Base-by-base conservation (phyloP, 2,797 vertebrate genomes). In the Eospalax fontanierii region DNA sequence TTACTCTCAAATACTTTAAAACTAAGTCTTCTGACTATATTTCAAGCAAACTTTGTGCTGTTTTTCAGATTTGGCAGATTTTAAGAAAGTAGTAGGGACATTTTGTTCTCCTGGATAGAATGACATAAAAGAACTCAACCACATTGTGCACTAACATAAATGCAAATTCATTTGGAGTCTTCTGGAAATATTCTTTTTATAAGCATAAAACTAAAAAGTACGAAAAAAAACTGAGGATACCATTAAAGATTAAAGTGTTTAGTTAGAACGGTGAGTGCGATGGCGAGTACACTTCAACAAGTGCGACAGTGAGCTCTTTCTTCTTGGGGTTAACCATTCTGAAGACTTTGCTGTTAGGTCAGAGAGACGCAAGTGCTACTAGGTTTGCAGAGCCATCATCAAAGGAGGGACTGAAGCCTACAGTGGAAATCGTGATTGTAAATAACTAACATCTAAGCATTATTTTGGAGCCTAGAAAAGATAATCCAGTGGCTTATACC, bases 71-170 rank as follows among this genome's bases (percentile, higher is more conserved):
- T 86, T 43, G 73, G 24, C 59, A 10, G 15, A 75, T 73, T 59
- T 82, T 68, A 76, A 71, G 66, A 87, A 95, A 86, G 15, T n/a
- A 80, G 65, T 63, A 71, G 19, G 90, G 33, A 96, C 70, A 59
- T 35, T 75, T 75, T 87, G 1, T 26, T 76, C 35, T 66, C 57
- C 50, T 63, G 16, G n/a, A n/a, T 30, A 75, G 38, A 90, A 78
- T 21, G 26, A 90, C 7, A 5, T 86, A 66, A 81, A 85, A 65
- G 6, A 35, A 33, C 11, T 87, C 65, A 78, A n/a, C n/a, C n/a
- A n/a, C n/a, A n/a, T n/a, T n/a, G n/a, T n/a, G 89, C 70, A 90
- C 30, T 63, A 35, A 96, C 59, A 89, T 63, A 93, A 81, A 14
- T 81, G 8, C 28, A 90, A 78, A 70, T 94, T 73, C 71, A 86